Base-by-base conservation (phyloP, 2,888 invertebrate species). In the Epiblema foenella region DNA sequence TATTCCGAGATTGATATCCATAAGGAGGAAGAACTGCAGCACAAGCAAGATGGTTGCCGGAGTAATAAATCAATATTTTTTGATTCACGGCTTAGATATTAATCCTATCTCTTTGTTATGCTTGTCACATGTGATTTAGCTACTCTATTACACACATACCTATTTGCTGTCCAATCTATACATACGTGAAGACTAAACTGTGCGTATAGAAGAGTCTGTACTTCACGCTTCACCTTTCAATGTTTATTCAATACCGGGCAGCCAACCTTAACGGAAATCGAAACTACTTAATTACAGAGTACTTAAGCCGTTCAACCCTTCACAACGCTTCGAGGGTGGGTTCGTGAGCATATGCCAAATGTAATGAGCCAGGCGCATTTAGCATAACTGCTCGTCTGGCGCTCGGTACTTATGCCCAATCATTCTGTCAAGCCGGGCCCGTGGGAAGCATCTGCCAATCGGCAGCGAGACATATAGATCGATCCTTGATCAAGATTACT, bases 361-460 rank as follows among this genome's bases (percentile, higher is more conserved):
- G 87, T 88, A 89, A 89, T 88, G 87, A 86, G 82, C 83, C 81
- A 15, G 81, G 83, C 82, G 79, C 84, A 85, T 84, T 85, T 83
- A 86, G 81, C 83, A 84, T 85, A 83, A 79, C 82, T 81, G 83
- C 80, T 79, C 79, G 81, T 82, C 74, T 72, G 83, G 82, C 80
- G 82, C 80, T 79, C 83, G 82, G 82, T 86, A 88, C 88, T 91
- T 90, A 89, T 83, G 77, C 79, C 84, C 90, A 91, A 91, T 91
- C 91, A 89, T 84, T 77, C 84, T 89, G 91, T 91, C 91, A 91
- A 88, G 82, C 87, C 84, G 84, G 74, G 78, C 81, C 81, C 90
- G 89, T 90, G 89, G 85, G 89, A 90, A 89, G 82, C 79, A 76
- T 77, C 79, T 78, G 80, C 83, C 81, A 82, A 79, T 73, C 70